phyloP scores from a whole-genome alignment of 2,888 invertebrate genomes.

The Xanthostigma xanthostigma region DNA sequence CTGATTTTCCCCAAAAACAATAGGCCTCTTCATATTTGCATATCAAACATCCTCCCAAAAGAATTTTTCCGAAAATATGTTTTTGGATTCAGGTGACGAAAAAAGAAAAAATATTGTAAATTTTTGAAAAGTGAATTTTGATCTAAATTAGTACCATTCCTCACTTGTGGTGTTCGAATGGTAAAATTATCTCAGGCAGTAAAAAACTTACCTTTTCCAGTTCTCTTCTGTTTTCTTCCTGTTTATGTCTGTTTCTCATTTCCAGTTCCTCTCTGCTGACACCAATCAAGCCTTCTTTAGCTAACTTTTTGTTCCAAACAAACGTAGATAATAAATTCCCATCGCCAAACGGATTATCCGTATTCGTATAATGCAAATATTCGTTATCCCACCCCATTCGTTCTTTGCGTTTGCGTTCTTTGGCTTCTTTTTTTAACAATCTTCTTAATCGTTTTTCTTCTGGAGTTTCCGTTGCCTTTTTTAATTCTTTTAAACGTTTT shows the following conservation, averaged over 20 bases:
- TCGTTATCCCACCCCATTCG: slow-evolving; percentile 97
- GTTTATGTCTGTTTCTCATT: slow-evolving; percentile 66
- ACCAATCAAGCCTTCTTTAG: slow-evolving; percentile 77
- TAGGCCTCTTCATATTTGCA: too few species aligned
- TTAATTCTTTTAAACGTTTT: slow-evolving; percentile 51
- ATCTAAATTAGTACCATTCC: too few species aligned
- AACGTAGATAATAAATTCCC: slow-evolving; percentile 88
- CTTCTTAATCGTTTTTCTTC: slow-evolving; percentile 79
- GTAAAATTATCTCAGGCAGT: too few species aligned
- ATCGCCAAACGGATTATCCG: slow-evolving; percentile 98
- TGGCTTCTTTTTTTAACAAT: slow-evolving; percentile 78
- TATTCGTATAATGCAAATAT: slow-evolving; percentile 92
- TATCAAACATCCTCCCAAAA: too few species aligned
- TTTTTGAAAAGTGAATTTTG: too few species aligned
- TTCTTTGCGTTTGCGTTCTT: slow-evolving; percentile 74
- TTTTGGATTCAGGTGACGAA: too few species aligned
- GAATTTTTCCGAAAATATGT: too few species aligned
- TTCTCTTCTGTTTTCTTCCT: slow-evolving; percentile 82
- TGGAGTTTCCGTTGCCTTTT: slow-evolving; percentile 86
- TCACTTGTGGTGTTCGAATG: too few species aligned
- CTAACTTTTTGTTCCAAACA: slow-evolving; percentile 92
- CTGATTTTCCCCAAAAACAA: too few species aligned
- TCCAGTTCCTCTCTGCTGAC: slow-evolving; percentile 69
- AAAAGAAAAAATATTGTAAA: too few species aligned
- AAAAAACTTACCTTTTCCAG: slow-evolving; percentile 57